phyloP scores from a whole-genome alignment of 2,888 invertebrate species.

The Polydrusus pterygomalis region DNA sequence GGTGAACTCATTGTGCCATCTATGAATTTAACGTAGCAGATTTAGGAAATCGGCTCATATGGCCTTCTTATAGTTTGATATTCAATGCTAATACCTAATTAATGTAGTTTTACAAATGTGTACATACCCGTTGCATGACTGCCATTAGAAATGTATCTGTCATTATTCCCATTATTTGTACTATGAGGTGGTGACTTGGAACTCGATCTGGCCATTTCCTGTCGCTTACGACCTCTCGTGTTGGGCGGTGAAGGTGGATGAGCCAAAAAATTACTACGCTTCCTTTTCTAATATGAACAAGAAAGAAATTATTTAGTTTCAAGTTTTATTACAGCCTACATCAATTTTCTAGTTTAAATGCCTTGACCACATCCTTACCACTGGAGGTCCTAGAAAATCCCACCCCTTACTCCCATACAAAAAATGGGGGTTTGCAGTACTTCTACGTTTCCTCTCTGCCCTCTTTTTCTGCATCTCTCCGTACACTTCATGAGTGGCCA shows the following conservation, averaged over 20 bases:
- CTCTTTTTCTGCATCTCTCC: conserved; percentile 74
- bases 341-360: neutral
- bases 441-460: conserved; percentile 74
- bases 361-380: conserved; percentile 48
- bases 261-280: conserved; percentile 72
- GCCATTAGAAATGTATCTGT: conserved; percentile 38
- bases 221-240: conserved; percentile 71
- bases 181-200: conserved; percentile 29
- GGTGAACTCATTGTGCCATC: too few relatives aligned
- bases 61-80: too few relatives aligned
- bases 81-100: too few relatives aligned
- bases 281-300: conserved; percentile 70
- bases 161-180: conserved; percentile 20
- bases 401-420: conserved; percentile 73
- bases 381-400: conserved; percentile 63
- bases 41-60: too few relatives aligned
- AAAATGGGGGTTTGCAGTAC: conserved; percentile 76
- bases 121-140: conserved; percentile 5
- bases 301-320: conserved; percentile 50
- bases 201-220: conserved; percentile 59
- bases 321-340: too few relatives aligned
- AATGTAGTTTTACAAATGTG: too few relatives aligned
- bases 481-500: conserved; percentile 72
- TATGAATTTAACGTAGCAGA: too few relatives aligned
- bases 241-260: conserved; percentile 73